Evolutionary conservation across 2,113 vertebrate species (phyloP), one percentile per base, ranked within the genome.

Genomic region (Gnathonemus echidnorhynchus): DNA sequence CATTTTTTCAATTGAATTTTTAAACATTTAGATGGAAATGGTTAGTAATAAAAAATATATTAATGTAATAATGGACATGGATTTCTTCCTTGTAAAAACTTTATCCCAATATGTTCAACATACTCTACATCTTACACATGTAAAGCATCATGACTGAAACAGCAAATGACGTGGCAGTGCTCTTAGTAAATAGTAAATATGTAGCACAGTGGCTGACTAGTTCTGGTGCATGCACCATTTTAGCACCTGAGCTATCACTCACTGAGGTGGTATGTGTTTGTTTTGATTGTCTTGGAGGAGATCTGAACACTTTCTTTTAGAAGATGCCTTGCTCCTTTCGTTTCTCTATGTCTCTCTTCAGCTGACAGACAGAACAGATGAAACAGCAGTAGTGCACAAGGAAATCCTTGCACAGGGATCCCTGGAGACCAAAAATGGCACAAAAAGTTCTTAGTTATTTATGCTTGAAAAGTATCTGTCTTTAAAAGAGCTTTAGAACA

Each of bases 331-430:
- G 94, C 2, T 94, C 89, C 93, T 96, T 95, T 52, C 95, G 93
- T 31, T 56, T 91, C 21, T 95, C 89, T 0, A 96, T 96, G 1
- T 96, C 95, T 91, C 95, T 95, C 94, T 94, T 96, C 88, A 96
- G 91, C 46, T 96, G 96, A 88, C 96, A 96, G 88, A 92, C 89
- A 3, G 93, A 11, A 21, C 96, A 96, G 2, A 90, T 0, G 0
- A 45, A 1, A 85, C 94, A 96, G 85, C 15, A 95, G 0, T 0
- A 0, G 1, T 1, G 0, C 0, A 24, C 0, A 11, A 93, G 8
- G 24, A 1, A 96, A 70, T 96, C 96, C 0, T 66, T n/a, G 19
- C 91, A 94, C 92, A 96, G 13, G 0, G 96, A 96, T 0, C 96
- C 96, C 96, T 96, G 87, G 2, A 91, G 45, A 89, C 0, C 46